Base-by-base conservation (phyloP, 2,888 invertebrate genomes). In the Archaeoteleia sp. region DNA sequence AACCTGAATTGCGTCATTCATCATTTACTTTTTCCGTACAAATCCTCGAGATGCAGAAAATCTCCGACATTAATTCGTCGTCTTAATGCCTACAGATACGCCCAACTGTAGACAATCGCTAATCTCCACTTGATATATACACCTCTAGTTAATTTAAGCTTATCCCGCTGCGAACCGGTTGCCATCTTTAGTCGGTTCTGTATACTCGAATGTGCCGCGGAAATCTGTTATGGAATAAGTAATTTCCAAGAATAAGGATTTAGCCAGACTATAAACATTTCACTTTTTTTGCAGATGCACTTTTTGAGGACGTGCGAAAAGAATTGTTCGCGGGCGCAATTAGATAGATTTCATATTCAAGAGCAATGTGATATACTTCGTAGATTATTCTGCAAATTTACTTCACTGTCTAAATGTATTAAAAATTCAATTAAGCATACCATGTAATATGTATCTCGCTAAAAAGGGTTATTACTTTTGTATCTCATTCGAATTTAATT, bases 61-160 rank as follows among this genome's bases (percentile, higher is more conserved):
- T 55, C 49, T 55, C 43, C 13, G 42, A 68, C 72, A 72, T 74
- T 73, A 74, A 73, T 73, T 73, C 62, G 49, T 55, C 43, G 60
- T 58, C 72, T 78, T 78, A 73, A 74, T 77, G 72, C 67, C 60
- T 58, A 39, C 61, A 67, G 57, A 70, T 73, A 75, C 70, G 68
- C 66, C 68, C 71, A 60, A 67, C 45, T 66, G 74, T 65, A 77
- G 75, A 76, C 77, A 76, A 74, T 75, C 60, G 67, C 73, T 76
- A 77, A 77, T 76, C 72, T 73, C 40, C 46, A 40, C 58, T 51
- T 71, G 65, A 74, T 70, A 75, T 74, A 73, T 72, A 67, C 69
- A 74, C 65, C 61, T 48, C 60, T 65, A 53, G 69, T 71, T 74
- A 74, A 71, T 72, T 66, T 58, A 23, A 67, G 63, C 46, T 69